Conservation (phyloP, 2,888 invertebrate genomes). For the Teleogryllus oceanicus region DNA sequence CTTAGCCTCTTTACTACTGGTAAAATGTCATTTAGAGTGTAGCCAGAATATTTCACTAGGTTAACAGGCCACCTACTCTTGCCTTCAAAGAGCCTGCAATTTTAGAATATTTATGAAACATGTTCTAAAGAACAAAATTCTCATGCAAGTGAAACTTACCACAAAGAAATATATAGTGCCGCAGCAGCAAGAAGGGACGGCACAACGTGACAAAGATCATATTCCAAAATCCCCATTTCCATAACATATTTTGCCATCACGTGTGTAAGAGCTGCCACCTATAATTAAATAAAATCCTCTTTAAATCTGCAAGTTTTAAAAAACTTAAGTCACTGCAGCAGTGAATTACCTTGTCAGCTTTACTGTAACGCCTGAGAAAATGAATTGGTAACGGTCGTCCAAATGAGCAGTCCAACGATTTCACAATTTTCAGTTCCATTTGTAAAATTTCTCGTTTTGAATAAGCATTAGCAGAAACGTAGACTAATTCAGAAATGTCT, state of each 20-base stretch:
- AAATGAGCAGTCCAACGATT: slow-evolving; percentile 72
- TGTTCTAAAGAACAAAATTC: neutral
- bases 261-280: slow-evolving; percentile 66
- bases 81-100: slow-evolving; percentile 23
- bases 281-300: slow-evolving; percentile 39
- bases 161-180: slow-evolving; percentile 71
- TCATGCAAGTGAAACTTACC: slow-evolving; percentile 44
- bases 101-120: neutral
- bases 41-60: slow-evolving; percentile 72
- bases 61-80: slow-evolving; percentile 66
- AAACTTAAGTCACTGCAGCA: too few relatives aligned
- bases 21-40: slow-evolving; percentile 63
- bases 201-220: slow-evolving; percentile 68
- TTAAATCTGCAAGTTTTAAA: neutral
- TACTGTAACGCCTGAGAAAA: slow-evolving; percentile 78
- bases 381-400: slow-evolving; percentile 84
- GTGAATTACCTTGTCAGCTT: slow-evolving; percentile 43
- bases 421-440: slow-evolving; percentile 79
- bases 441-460: slow-evolving; percentile 69
- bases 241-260: slow-evolving; percentile 86
- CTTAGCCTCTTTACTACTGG: slow-evolving; percentile 69
- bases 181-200: slow-evolving; percentile 84
- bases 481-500: slow-evolving; percentile 82
- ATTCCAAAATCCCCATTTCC: slow-evolving; percentile 78
- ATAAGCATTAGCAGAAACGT: slow-evolving; percentile 86